Conservation (phyloP, 2,113 vertebrate genomes). For the Mastomys natalensis region DNA sequence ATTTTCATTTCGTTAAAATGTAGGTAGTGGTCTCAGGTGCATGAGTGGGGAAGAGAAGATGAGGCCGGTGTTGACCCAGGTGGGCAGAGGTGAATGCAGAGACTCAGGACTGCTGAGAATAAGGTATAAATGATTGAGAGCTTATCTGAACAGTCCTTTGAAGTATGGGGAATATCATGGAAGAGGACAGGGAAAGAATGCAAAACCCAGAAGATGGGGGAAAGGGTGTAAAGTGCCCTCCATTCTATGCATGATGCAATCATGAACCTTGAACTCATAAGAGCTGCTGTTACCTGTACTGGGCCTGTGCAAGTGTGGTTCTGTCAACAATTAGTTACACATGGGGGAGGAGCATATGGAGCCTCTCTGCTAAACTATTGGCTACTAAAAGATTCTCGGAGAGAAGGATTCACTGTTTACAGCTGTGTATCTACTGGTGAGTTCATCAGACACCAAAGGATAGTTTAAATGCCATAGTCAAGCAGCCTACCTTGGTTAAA, state of each 20-base stretch:
- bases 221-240: not conserved
- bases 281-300: not conserved
- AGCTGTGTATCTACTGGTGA: too few relatives aligned
- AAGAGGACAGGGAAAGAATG: not conserved
- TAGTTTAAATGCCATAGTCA: not conserved
- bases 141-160: not conserved
- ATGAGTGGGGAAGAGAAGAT: not conserved
- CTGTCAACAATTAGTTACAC: too few relatives aligned
- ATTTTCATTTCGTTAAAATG: conserved; percentile 15
- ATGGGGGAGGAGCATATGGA: not conserved
- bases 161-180: not conserved
- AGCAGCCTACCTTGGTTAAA: not conserved
- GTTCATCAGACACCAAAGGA: not conserved
- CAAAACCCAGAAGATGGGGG: not conserved
- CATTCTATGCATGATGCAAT: not conserved
- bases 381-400: not conserved
- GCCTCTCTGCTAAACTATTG: too few relatives aligned
- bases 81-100: not conserved
- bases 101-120: not conserved
- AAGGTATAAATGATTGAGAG: not conserved
- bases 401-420: not conserved
- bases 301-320: not conserved
- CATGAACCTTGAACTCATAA: not conserved
- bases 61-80: not conserved
- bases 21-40: too few relatives aligned